These are phyloP conservation scores for Pseudorhiza aurosa DNA, from an alignment of 30 jellyfish, hydroid and myxozoan species.

Conservation along the genomic window DNA sequence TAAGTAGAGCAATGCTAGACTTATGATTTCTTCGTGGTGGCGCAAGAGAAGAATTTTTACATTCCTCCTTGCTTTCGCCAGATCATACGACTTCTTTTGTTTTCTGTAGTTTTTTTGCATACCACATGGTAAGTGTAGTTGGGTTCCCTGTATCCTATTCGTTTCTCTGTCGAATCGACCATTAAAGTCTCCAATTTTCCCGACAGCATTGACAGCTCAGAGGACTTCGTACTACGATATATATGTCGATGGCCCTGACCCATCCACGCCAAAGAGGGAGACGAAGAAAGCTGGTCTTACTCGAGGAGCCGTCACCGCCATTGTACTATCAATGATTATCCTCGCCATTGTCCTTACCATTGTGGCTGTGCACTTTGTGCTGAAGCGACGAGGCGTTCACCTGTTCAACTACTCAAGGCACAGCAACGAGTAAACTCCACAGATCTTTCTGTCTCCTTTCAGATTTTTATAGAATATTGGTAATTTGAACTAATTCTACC, in stretches of 20 bases:
- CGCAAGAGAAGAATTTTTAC: background rate
- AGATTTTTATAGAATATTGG: too few species aligned
- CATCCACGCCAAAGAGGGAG: constrained; percentile 1
- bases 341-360: constrained; percentile 28
- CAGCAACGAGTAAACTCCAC: constrained; percentile 19
- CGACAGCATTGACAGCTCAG: constrained; percentile 11
- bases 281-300: constrained; percentile 20
- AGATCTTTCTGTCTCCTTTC: too few species aligned
- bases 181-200: background rate
- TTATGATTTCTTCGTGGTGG: background rate
- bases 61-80: background rate
- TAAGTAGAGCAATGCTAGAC: background rate
- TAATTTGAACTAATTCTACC: too few species aligned
- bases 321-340: background rate
- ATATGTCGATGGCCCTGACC: constrained; percentile 45
- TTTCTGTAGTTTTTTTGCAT: background rate
- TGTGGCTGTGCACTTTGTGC: constrained; percentile 16
- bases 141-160: background rate
- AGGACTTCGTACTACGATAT: constrained; percentile 25
- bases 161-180: background rate
- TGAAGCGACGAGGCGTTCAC: constrained; percentile 49
- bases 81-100: background rate
- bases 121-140: background rate
- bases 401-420: constrained; percentile 33
- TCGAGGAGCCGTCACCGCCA: constrained; percentile 43